Base-by-base conservation (phyloP, 2,888 invertebrate genomes). In the Seladonia tumulorum region DNA sequence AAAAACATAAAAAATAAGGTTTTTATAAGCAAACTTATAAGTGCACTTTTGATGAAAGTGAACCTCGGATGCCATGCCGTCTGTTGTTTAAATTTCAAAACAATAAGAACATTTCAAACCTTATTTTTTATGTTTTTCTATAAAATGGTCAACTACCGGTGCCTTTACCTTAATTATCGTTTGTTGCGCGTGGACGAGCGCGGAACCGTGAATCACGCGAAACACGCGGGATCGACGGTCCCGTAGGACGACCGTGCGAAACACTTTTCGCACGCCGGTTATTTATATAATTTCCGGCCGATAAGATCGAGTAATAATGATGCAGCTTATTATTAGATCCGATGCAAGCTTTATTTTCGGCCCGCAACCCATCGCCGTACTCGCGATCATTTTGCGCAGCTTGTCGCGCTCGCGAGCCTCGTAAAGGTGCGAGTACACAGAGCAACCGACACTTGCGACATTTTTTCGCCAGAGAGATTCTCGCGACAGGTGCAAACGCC, bases 281-380 rank as follows among this genome's bases (percentile, higher is more conserved):
- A 78, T 63, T 73, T 25, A 85, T 86, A 81, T 4, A 35, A 85
- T 80, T 72, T 49, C 75, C 39, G 74, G 39, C 70, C 78, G 57
- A 70, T 76, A 57, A 71, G 74, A 78, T 60, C 73, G 75, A 29
- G 29, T 49, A 39, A 84, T 84, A 83, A 83, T 82, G 75, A 79
- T 45, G 47, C 29, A 18, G 16, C 63, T 49, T 78, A 89, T 81
- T 88, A 88, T 83, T 87, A 88, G 84, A 45, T 14, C 3, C 49
- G 82, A 35, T 47, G 83, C 82, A 81, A 77, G 70, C 29, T 80
- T 81, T 86, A 86, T 86, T 86, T 86, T 85, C 53, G 75, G 70
- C 14, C 5, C 14, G 79, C 75, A 39, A 71, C 74, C 42, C 42
- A 29, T 45, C 74, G 47, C 0, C 47, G 18, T 53, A 25, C 60